Conservation (phyloP, 2,113 vertebrate species). For the Cottus gobio region DNA sequence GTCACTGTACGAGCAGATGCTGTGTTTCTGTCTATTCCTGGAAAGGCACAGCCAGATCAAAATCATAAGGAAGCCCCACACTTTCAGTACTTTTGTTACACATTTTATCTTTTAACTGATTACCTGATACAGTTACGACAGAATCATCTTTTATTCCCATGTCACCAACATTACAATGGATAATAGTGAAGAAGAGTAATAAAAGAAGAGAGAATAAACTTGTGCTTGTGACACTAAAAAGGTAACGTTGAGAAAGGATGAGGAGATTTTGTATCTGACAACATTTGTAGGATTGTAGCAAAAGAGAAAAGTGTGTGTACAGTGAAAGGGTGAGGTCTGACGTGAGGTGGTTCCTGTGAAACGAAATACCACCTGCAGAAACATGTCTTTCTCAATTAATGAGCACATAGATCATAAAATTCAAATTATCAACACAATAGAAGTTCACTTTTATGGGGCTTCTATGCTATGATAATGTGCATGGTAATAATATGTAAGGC, state of each 20-base stretch:
- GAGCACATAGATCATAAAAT: background rate
- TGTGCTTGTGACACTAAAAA: background rate
- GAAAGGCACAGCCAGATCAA: background rate
- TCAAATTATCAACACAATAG: background rate
- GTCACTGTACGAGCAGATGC: background rate
- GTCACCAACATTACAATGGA: background rate
- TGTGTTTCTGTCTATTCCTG: constrained; percentile 5
- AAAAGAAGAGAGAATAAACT: background rate
- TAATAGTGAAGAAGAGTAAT: background rate
- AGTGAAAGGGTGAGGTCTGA: constrained; percentile 27
- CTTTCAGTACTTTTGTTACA: background rate
- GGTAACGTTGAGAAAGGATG: background rate
- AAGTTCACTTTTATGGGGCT: constrained; percentile 21
- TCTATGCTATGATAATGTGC: constrained; percentile 10
- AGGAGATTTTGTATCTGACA: constrained; percentile 21
- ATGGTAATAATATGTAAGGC: background rate
- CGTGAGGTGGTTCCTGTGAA: constrained; percentile 39
- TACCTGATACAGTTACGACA: background rate
- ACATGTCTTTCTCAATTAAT: constrained; percentile 42
- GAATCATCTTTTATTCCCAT: background rate
- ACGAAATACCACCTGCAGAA: constrained; percentile 54
- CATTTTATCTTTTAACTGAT: background rate
- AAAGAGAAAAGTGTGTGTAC: constrained; percentile 25
- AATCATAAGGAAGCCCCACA: background rate
- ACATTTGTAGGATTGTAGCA: constrained; percentile 30